Evolutionary conservation across 2,797 vertebrate genomes (phyloP), one percentile per base, ranked within the genome.

Genomic region (Percopsis omiscomaycus): DNA sequence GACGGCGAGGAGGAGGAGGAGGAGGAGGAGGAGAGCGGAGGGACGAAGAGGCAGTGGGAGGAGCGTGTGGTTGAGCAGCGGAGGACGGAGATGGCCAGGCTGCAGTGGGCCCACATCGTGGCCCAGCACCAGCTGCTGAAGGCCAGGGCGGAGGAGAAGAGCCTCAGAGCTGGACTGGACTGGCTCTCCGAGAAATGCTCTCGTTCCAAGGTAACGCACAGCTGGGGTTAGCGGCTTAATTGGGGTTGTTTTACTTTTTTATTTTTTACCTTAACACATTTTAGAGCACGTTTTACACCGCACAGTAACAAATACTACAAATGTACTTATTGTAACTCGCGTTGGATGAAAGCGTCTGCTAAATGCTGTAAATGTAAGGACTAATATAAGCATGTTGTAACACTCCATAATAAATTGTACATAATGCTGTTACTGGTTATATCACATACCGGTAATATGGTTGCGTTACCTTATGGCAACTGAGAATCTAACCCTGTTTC

Each of bases 71-170:
- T 86, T 59, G 90, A 94, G 48, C 85, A 73, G 30, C 92, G 75
- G 66, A 89, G 79, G n/a, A 84, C 72, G 0, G 95, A 98, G 85
- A 87, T 95, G 86, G 89, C 88, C 46, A 91, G 92, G 78, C 87
- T 98, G 52, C 95, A 95, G 82, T 89, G 94, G 75, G 90, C 94
- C 0, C 91, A 94, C 69, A 84, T 95, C 56, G 93, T 95, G 79
- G 89, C 86, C 5, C 94, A 95, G 44, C 89, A 92, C 73, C 93
- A 97, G 69, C 77, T 96, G 46, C 89, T 98, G 82, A 89, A 90
- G 73, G 89, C 93, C 51, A 83, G 79, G 11, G 92, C 94, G 6
- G 88, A 94, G 68, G 93, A 95, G 78, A 79, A 78, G 55, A 89
- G 93, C 51, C 2, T 93, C 59, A 87, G 55, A 54, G 89, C 92